A percentile compares a stretch with the other conserved stretches of the same genome.
Conservation (phyloP, 1,140 invertebrate genomes). For the Aphaenogaster ashmeadi region DNA sequence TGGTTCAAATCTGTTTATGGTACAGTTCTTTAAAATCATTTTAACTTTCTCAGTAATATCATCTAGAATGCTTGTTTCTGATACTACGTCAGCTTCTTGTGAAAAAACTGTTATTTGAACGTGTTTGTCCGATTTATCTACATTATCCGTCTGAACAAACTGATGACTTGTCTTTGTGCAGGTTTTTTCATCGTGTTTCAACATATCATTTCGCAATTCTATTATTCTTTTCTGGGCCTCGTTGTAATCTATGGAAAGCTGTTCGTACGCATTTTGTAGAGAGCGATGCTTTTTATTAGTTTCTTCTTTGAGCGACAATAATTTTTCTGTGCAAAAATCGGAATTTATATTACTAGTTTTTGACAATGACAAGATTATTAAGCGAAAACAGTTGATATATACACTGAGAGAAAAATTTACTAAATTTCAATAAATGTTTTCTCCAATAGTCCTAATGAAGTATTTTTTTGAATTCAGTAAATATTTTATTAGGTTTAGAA, state of each 20-base stretch:
- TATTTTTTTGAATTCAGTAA: no score
- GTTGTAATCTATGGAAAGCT: conserved; percentile 84
- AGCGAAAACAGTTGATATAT: not conserved
- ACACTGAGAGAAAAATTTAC: no score
- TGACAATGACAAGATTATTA: not conserved
- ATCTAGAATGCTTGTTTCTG: conserved; percentile 52
- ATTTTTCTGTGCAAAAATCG: conserved; percentile 84
- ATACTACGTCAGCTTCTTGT: not conserved
- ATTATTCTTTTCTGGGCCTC: conserved; percentile 77
- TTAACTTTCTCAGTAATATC: conserved; percentile 77
- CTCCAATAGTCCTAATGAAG: no score
- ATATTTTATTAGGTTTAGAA: no score
- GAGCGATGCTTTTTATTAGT: conserved; percentile 88
- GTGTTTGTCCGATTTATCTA: conserved; percentile 53
- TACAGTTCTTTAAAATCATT: conserved; percentile 80
- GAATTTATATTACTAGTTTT: not conserved
- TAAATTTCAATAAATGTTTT: no score
- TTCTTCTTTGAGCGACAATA: conserved; percentile 89
- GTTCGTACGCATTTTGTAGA: conserved; percentile 84
- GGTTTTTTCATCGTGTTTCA: conserved; percentile 18
- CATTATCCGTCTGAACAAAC: conserved; percentile 37
- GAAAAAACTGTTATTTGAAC: conserved; percentile 63
- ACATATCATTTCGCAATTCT: conserved; percentile 47
- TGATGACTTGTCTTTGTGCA: conserved; percentile 38
- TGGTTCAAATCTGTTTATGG: conserved; percentile 67